Evolutionary conservation across 2,888 invertebrate species (phyloP).

Genomic region (Antheraea yamamai): DNA sequence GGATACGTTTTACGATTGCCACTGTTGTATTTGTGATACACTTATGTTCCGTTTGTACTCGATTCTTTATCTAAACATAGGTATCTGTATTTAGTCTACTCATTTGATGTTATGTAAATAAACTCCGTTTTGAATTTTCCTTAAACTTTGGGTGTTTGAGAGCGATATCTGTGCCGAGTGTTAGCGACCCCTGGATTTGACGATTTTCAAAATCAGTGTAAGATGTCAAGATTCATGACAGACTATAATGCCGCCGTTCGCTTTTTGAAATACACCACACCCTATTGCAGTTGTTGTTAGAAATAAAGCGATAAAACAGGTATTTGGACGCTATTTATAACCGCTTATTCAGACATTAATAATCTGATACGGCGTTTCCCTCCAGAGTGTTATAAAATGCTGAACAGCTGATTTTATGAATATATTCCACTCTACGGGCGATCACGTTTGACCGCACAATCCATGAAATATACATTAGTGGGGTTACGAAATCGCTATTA

Average conservation of each 20-base stretch:
- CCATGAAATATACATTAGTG: slow-evolving; percentile 4
- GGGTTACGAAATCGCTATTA: slow-evolving; percentile 19
- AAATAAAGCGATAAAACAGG: slow-evolving; percentile 4
- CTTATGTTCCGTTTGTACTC: slow-evolving; percentile 49
- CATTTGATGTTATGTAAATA: slow-evolving; percentile 30
- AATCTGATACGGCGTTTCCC: slow-evolving; percentile 12
- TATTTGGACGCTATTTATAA: slow-evolving; percentile 8
- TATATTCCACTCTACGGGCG: neutral
- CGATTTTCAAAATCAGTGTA: neutral
- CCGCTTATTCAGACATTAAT: slow-evolving; percentile 13
- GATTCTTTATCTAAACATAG: slow-evolving; percentile 56
- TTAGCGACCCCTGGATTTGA: neutral
- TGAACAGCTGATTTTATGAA: slow-evolving; percentile 10
- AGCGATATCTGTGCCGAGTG: neutral
- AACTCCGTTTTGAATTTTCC: slow-evolving; percentile 9
- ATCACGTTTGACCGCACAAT: neutral
- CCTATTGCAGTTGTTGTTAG: neutral
- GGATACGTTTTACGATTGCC: slow-evolving; percentile 44
- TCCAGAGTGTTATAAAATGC: slow-evolving; percentile 6
- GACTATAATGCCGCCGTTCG: slow-evolving; percentile 9
- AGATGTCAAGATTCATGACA: neutral
- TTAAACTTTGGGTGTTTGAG: neutral
- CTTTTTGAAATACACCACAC: slow-evolving; percentile 15
- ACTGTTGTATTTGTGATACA: slow-evolving; percentile 31
- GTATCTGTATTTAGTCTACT: slow-evolving; percentile 42